Percentiles rank a stretch among this genome's conserved stretches.
Evolutionary conservation across 2,888 invertebrate species (phyloP).

Genomic region (Microctonus brassicae): DNA sequence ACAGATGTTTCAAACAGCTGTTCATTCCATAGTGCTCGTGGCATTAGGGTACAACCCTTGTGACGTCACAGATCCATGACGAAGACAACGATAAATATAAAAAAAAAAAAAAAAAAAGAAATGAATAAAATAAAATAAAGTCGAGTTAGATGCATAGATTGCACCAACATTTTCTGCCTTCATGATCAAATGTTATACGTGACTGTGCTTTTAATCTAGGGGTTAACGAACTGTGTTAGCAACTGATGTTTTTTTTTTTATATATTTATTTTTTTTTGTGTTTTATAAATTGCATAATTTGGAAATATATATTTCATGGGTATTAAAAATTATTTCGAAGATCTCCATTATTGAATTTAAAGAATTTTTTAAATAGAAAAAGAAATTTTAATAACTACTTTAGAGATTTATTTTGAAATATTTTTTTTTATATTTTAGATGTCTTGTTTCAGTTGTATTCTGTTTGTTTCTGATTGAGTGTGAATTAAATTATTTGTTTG

Average conservation of each 20-base stretch:
- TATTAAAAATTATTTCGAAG: too few relatives aligned
- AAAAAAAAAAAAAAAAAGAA: slow-evolving; percentile 14
- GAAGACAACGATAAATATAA: slow-evolving; percentile 24
- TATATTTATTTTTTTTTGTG: slow-evolving; percentile 19
- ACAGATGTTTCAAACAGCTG: slow-evolving; percentile 64
- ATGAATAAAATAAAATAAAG: neutral
- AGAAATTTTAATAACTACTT: too few relatives aligned
- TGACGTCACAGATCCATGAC: slow-evolving; percentile 54
- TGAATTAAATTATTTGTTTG: too few relatives aligned
- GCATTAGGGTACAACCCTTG: slow-evolving; percentile 44
- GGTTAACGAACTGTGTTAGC: slow-evolving; percentile 22
- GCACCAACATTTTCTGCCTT: slow-evolving; percentile 49
- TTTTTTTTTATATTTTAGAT: too few relatives aligned
- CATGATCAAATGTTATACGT: slow-evolving; percentile 25
- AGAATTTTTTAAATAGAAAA: too few relatives aligned
- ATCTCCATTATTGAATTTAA: too few relatives aligned
- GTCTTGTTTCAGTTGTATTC: too few relatives aligned
- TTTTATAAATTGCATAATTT: slow-evolving; percentile 33
- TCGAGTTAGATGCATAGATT: slow-evolving; percentile 57
- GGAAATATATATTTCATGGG: too few relatives aligned
- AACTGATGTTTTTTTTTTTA: neutral
- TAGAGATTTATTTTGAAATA: too few relatives aligned
- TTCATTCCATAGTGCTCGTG: slow-evolving; percentile 43
- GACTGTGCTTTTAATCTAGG: neutral
- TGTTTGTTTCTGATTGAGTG: too few relatives aligned